These are phyloP conservation scores for Holothuria glaberrima DNA, from an alignment of 35 echinoderm and acorn worm species.

Conservation along the genomic window DNA sequence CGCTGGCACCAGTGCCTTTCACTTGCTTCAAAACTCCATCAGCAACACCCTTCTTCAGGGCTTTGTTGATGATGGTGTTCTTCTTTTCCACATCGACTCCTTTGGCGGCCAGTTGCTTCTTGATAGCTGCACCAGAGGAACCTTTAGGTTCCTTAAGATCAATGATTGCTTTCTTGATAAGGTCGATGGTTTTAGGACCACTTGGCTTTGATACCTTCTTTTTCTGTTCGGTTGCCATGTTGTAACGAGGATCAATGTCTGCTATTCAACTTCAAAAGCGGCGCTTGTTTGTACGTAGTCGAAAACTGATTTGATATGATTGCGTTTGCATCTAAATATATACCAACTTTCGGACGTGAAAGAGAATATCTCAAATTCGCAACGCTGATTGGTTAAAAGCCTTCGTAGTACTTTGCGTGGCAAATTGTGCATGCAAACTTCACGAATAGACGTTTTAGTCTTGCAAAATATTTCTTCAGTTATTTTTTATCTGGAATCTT, in stretches of 20 bases:
- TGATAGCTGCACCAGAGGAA: slow-evolving; percentile 50
- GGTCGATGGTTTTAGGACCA: slow-evolving; percentile 17
- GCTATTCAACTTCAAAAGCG: neutral
- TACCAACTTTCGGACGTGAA: neutral
- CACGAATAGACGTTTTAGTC: slow-evolving; percentile 2
- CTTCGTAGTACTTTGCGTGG: slow-evolving; percentile 8
- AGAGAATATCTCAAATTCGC: neutral
- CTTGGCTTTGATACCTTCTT: neutral
- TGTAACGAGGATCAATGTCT: neutral
- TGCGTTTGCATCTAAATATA: neutral
- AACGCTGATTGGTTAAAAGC: neutral
- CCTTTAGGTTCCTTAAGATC: slow-evolving; percentile 50
- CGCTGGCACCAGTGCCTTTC: slow-evolving; percentile 47
- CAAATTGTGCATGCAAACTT: neutral
- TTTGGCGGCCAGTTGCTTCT: slow-evolving; percentile 53
- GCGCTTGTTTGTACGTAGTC: neutral
- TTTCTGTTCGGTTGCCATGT: neutral
- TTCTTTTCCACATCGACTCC: neutral
- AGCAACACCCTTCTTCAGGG: slow-evolving; percentile 50
- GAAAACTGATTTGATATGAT: neutral
- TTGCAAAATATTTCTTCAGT: slow-evolving; percentile 14
- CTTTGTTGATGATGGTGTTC: slow-evolving; percentile 11
- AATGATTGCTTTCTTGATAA: slow-evolving; percentile 35
- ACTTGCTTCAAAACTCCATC: slow-evolving; percentile 17
- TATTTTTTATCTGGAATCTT: neutral